phyloP scores from a whole-genome alignment of 2,888 invertebrate species.

The Polymixis lichenea region DNA sequence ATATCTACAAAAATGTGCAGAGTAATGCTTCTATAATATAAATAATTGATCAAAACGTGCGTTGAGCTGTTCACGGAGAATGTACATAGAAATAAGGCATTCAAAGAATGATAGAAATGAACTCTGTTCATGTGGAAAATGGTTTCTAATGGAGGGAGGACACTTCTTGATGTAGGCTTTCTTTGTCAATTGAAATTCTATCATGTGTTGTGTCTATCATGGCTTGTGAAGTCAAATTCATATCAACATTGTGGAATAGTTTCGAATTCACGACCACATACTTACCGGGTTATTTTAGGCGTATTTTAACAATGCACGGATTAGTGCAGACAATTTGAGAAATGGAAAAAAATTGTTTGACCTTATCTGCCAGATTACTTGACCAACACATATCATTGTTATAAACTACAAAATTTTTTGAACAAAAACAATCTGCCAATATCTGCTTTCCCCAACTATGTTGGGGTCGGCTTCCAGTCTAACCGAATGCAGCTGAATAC shows the following conservation, averaged over 20 bases:
- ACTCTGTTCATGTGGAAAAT: constrained; percentile 25
- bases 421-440: too few species aligned
- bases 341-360: background rate
- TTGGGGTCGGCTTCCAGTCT: too few species aligned
- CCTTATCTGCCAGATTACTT: background rate
- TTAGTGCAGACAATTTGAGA: background rate
- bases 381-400: too few species aligned
- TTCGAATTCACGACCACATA: background rate
- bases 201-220: background rate
- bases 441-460: too few species aligned
- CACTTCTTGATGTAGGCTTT: background rate
- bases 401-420: too few species aligned
- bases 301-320: background rate
- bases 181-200: constrained; percentile 14
- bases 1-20: constrained; percentile 30
- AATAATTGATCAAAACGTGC: constrained; percentile 21
- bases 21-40: constrained; percentile 24
- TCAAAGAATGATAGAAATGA: constrained; percentile 11
- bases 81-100: background rate
- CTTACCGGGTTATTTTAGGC: background rate
- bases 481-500: too few species aligned
- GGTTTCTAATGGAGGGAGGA: background rate
- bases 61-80: background rate
- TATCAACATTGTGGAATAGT: background rate
- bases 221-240: background rate